Conservation (phyloP, 2,797 vertebrate genomes). For the Nothura maculosa region DNA sequence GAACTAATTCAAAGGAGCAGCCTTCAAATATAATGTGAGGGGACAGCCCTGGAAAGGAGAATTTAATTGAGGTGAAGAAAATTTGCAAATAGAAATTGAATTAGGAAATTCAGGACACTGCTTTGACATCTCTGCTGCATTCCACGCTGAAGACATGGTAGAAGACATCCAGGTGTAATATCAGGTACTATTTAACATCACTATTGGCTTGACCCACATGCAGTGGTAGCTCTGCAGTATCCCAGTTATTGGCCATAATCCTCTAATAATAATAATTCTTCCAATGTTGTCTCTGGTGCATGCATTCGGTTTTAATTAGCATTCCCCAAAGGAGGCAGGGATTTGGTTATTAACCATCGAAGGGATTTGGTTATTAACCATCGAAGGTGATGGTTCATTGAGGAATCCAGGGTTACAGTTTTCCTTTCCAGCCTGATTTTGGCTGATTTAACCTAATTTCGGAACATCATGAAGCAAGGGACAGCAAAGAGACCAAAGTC, state of each 20-base stretch:
- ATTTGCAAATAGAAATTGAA: not conserved
- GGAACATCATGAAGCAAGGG: conserved; percentile 72
- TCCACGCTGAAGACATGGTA: accelerated
- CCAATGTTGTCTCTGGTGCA: conserved; percentile 37
- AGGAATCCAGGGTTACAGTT: conserved; percentile 46
- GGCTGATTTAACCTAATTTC: conserved; percentile 70
- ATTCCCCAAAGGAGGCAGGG: conserved; percentile 48
- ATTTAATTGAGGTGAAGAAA: not conserved
- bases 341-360: not conserved
- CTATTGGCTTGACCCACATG: accelerated
- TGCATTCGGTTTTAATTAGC: conserved; percentile 62
- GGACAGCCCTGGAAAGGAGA: not conserved
- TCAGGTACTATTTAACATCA: not conserved
- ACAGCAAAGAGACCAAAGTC: conserved; percentile 72
- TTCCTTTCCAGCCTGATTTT: conserved; percentile 32
- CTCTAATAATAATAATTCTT: no score
- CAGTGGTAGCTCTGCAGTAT: not conserved
- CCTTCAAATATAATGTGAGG: not conserved
- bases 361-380: conserved; percentile 1
- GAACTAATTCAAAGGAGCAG: not conserved
- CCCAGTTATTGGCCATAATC: not conserved
- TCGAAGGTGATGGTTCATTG: conserved; percentile 68
- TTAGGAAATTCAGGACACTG: not conserved
- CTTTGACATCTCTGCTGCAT: not conserved
- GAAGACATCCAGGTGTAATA: not conserved